Evolutionary conservation across 1,140 invertebrate species (phyloP).

Genomic region (Achroia grisella): DNA sequence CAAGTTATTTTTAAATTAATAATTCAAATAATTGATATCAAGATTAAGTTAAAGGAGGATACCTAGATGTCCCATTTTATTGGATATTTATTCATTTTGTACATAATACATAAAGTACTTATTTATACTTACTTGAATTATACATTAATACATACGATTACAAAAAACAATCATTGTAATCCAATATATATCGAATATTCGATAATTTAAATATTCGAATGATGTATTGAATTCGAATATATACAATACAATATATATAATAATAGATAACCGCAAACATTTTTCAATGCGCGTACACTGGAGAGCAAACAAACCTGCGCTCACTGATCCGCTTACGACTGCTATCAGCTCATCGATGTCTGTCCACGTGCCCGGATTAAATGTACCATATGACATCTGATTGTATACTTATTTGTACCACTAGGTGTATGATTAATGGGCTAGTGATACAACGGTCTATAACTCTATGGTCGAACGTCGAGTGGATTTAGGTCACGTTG

Average conservation of each 20-base stretch:
- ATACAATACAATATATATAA: neutral
- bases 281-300: slow-evolving; percentile 13
- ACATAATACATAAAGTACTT: no score
- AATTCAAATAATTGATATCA: no score
- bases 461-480: slow-evolving; percentile 4
- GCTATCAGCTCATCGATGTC: slow-evolving; percentile 31
- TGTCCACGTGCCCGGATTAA: slow-evolving; percentile 50
- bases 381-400: slow-evolving; percentile 26
- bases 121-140: no score
- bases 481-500: slow-evolving; percentile 10
- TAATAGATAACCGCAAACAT: neutral
- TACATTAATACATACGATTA: no score
- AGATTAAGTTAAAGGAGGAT: no score
- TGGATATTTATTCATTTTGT: no score
- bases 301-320: slow-evolving; percentile 20
- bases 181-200: no score
- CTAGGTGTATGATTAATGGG: slow-evolving; percentile 31
- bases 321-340: slow-evolving; percentile 40
- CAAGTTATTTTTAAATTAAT: no score
- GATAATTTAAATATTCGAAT: no score
- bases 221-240: no score
- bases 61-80: no score
- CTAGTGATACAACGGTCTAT: slow-evolving; percentile 1
- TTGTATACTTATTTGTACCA: slow-evolving; percentile 33
- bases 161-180: no score